Evolutionary conservation across 2,888 invertebrate species (phyloP).

Genomic region (Galeruca laticollis): DNA sequence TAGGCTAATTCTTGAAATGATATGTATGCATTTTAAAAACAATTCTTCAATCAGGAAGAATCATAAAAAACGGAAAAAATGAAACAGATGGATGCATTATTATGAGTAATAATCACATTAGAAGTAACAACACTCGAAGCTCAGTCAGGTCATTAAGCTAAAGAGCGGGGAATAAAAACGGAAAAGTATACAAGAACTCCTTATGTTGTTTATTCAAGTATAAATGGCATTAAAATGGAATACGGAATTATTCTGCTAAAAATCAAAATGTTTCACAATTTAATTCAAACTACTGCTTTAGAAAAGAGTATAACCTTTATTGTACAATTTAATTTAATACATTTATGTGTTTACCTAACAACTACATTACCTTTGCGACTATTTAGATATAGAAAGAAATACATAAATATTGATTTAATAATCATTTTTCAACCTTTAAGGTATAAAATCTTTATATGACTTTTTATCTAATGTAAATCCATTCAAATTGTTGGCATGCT

Average conservation of each 20-base stretch:
- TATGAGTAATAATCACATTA: too few relatives aligned
- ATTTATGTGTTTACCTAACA: slow-evolving; percentile 38
- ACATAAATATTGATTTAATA: slow-evolving; percentile 29
- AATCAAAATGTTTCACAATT: not conserved
- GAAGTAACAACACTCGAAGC: too few relatives aligned
- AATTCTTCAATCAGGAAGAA: too few relatives aligned
- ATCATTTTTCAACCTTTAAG: slow-evolving; percentile 28
- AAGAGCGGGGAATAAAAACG: too few relatives aligned
- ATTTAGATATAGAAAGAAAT: slow-evolving; percentile 34
- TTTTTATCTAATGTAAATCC: slow-evolving; percentile 18
- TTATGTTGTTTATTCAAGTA: too few relatives aligned
- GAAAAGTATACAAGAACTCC: too few relatives aligned
- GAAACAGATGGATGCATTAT: too few relatives aligned
- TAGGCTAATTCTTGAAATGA: too few relatives aligned
- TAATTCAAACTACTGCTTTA: not conserved
- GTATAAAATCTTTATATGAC: slow-evolving; percentile 23
- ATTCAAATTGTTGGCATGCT: slow-evolving; percentile 5
- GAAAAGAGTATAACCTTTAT: slow-evolving; percentile 39
- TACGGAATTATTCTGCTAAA: not conserved
- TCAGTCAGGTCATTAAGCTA: too few relatives aligned
- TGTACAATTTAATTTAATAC: slow-evolving; percentile 37
- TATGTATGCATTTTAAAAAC: too few relatives aligned
- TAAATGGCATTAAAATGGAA: too few relatives aligned
- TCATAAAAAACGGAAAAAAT: too few relatives aligned
- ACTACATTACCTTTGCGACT: slow-evolving; percentile 36